A percentile compares a stretch with the other conserved stretches of the same genome.
Conservation (phyloP, 1,140 invertebrate species). For the Aplysia californica region DNA sequence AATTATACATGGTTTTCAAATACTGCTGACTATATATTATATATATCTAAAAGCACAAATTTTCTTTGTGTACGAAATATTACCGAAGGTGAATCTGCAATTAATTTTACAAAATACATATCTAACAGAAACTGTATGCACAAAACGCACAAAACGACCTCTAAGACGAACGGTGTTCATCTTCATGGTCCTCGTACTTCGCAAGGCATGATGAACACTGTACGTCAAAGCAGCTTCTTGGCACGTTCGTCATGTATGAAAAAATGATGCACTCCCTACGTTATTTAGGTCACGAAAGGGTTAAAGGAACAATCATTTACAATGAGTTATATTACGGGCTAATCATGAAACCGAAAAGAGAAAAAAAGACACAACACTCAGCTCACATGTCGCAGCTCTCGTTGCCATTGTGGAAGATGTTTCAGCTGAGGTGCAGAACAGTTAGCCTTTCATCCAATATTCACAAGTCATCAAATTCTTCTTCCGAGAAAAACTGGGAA, state of each 20-base stretch:
- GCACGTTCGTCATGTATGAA: background rate
- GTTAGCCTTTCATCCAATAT: background rate
- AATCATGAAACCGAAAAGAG: background rate
- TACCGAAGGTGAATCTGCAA: background rate
- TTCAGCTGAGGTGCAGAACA: background rate
- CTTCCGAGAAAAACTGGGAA: background rate
- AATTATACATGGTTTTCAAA: no score
- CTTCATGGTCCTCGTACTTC: background rate
- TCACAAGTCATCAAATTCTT: background rate
- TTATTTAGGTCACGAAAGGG: no score
- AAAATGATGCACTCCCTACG: background rate
- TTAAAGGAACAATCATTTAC: no score
- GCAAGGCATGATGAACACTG: no score
- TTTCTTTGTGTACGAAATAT: background rate
- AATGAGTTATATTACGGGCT: no score
- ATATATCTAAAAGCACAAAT: background rate
- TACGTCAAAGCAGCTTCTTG: no score
- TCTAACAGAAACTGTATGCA: background rate
- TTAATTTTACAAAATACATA: background rate
- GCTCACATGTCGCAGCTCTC: conserved; percentile 30
- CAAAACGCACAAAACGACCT: background rate
- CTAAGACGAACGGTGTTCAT: background rate
- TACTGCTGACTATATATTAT: background rate
- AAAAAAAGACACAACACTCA: background rate
- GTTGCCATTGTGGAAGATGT: conserved; percentile 31